phyloP scores from a whole-genome alignment of 2,888 invertebrate species.

The Prosapia bicincta region DNA sequence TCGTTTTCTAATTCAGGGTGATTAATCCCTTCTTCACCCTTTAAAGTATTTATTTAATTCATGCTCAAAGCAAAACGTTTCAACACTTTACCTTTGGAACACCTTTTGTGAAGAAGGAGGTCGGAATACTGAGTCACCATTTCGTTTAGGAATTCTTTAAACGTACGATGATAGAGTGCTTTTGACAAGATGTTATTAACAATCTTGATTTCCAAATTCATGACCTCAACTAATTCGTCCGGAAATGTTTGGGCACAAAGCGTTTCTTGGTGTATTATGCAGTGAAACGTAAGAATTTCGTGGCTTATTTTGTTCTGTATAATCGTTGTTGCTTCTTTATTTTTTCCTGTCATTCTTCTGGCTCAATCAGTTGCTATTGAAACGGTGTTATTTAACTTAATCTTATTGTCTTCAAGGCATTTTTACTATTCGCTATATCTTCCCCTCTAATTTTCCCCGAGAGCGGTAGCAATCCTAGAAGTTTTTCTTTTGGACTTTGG shows the following conservation, averaged over 20 bases:
- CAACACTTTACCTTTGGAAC: too few species aligned
- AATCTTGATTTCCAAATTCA: too few species aligned
- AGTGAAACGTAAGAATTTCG: too few species aligned
- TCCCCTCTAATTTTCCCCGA: too few species aligned
- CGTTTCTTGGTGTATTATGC: too few species aligned
- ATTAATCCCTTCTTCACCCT: slow-evolving; percentile 28
- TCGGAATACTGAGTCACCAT: slow-evolving; percentile 35
- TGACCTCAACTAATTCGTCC: slow-evolving; percentile 37
- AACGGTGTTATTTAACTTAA: slow-evolving; percentile 32
- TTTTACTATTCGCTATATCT: too few species aligned
- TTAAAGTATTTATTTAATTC: slow-evolving; percentile 32
- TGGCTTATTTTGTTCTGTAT: slow-evolving; percentile 18
- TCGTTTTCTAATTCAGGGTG: slow-evolving; percentile 17
- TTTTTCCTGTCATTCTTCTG: slow-evolving; percentile 18
- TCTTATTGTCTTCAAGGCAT: too few species aligned
- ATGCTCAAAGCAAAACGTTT: too few species aligned
- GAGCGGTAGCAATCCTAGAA: slow-evolving; percentile 35
- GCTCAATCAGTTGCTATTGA: too few species aligned
- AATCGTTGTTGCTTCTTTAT: not conserved
- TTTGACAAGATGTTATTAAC: too few species aligned
- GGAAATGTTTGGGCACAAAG: too few species aligned
- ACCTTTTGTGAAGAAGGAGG: too few species aligned
- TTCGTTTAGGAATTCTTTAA: slow-evolving; percentile 35
- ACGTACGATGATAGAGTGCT: slow-evolving; percentile 33
- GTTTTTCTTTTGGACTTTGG: slow-evolving; percentile 35